Evolutionary conservation across 2,888 invertebrate species (phyloP).

Genomic region (Elegia similella): DNA sequence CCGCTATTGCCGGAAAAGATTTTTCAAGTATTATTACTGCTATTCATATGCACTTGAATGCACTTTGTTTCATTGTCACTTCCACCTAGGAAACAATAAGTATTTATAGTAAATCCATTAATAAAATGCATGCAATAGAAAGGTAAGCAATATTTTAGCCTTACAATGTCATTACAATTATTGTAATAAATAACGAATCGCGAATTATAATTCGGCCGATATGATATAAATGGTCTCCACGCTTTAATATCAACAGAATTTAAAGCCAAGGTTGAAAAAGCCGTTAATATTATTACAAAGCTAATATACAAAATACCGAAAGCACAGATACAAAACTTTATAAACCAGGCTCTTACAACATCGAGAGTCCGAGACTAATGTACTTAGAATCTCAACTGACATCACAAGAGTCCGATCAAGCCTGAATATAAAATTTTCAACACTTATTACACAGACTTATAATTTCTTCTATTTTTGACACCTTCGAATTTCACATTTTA

Average conservation of each 20-base stretch:
- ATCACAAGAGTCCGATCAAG: no score
- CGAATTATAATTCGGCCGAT: constrained; percentile 2
- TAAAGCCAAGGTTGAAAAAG: constrained; percentile 58
- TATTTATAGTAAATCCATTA: background rate
- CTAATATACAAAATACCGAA: constrained; percentile 38
- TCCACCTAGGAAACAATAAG: constrained; percentile 3
- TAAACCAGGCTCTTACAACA: no score
- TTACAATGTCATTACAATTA: constrained; percentile 1
- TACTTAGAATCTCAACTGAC: no score
- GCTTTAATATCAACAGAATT: constrained; percentile 40
- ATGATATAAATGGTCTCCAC: constrained; percentile 20
- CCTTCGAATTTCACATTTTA: no score
- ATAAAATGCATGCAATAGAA: constrained; percentile 3
- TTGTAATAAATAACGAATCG: background rate
- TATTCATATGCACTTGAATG: background rate
- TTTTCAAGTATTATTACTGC: background rate
- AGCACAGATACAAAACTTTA: background rate
- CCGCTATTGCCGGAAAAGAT: background rate
- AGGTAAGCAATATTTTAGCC: background rate
- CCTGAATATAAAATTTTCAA: no score
- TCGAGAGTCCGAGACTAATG: no score
- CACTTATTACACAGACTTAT: no score
- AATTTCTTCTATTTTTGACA: no score
- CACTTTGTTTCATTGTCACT: background rate
- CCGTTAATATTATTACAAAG: constrained; percentile 59